Percentiles rank a stretch among this genome's conserved stretches.
These are phyloP conservation scores for Holothuria glaberrima DNA, from an alignment of 35 echinoderm and acorn worm genomes.

Conservation along the genomic window DNA sequence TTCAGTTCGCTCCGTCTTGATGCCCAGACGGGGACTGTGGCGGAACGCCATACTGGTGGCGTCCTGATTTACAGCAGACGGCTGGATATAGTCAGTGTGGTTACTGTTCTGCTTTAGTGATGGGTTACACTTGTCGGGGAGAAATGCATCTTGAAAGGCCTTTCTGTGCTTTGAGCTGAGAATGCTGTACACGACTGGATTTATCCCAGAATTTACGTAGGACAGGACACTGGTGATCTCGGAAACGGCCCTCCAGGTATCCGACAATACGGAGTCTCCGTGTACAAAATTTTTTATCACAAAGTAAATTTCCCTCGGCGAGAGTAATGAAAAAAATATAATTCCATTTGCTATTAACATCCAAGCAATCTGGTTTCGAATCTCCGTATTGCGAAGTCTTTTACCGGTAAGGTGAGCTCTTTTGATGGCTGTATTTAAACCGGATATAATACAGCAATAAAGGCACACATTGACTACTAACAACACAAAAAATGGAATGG, in stretches of 20 bases:
- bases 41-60: slow-evolving; percentile 38
- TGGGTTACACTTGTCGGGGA: slow-evolving; percentile 12
- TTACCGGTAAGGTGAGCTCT: slow-evolving; percentile 56
- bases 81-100: slow-evolving; percentile 17
- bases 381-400: slow-evolving; percentile 69
- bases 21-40: slow-evolving; percentile 26
- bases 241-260: background rate
- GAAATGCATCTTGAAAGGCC: slow-evolving; percentile 56
- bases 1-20: slow-evolving; percentile 31
- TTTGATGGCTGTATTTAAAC: slow-evolving; percentile 60
- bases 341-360: slow-evolving; percentile 85
- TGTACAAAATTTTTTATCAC: slow-evolving; percentile 43
- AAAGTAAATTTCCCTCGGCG: slow-evolving; percentile 67
- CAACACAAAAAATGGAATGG: slow-evolving; percentile 74
- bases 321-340: slow-evolving; percentile 73
- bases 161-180: slow-evolving; percentile 42
- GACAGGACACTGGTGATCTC: slow-evolving; percentile 28
- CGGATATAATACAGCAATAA: slow-evolving; percentile 59
- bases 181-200: slow-evolving; percentile 60
- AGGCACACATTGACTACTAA: slow-evolving; percentile 67
- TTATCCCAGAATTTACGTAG: slow-evolving; percentile 65
- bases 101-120: background rate
- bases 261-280: background rate
- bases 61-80: background rate
- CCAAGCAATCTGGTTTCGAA: slow-evolving; percentile 89